These are phyloP conservation scores for Frankliniella intonsa DNA, from an alignment of 2,888 invertebrate genomes.

Conservation along the genomic window DNA sequence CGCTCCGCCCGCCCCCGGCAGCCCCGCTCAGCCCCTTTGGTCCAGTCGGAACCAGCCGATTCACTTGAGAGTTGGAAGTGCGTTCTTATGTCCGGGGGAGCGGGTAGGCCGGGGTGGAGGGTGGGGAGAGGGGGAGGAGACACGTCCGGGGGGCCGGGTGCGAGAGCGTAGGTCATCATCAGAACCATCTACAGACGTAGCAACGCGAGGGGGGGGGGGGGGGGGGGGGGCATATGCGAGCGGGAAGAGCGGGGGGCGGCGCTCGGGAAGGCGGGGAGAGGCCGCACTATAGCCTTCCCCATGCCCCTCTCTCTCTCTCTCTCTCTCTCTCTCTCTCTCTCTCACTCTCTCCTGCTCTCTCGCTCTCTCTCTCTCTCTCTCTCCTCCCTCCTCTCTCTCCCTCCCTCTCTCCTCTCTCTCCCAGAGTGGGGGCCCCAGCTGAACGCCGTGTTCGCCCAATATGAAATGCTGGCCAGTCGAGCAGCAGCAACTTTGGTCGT, in stretches of 20 bases:
- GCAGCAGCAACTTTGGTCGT: constrained; percentile 12
- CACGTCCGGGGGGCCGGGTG: not conserved
- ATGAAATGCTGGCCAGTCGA: not conserved
- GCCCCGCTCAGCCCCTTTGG: no score
- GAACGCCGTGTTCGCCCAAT: not conserved
- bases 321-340: no score
- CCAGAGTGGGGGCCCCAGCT: not conserved
- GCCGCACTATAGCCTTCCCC: no score
- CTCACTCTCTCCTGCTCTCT: no score
- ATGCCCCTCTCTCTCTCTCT: no score
- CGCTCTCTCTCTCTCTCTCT: no score
- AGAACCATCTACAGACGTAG: not conserved
- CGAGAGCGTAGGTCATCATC: not conserved
- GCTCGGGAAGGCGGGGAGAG: no score
- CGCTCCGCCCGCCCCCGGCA: no score
- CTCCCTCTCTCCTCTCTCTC: not conserved
- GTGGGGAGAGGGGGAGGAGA: not conserved
- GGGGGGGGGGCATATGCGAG: no score
- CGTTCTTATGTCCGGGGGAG: not conserved
- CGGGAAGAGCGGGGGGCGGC: no score
- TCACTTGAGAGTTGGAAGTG: constrained; percentile 1
- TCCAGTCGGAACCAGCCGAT: not conserved
- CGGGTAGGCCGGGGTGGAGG: not conserved
- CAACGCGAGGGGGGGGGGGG: not conserved
- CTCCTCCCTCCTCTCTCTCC: not conserved